phyloP scores from a whole-genome alignment of 2,888 invertebrate species.

The Cheilosia soror region DNA sequence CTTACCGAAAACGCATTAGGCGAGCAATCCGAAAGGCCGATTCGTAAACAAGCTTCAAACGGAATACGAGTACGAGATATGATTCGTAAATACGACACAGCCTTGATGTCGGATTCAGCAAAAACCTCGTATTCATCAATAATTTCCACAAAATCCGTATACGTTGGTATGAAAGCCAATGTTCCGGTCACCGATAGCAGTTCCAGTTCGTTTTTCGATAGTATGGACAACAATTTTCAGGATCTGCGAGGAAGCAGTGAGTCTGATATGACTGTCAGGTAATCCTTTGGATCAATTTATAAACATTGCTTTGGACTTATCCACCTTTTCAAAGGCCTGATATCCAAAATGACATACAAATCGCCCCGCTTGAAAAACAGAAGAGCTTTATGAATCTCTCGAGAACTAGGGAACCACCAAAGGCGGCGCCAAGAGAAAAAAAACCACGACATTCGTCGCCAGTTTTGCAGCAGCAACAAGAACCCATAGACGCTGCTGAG shows the following conservation, averaged over 20 bases:
- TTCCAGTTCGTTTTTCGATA: constrained; percentile 59
- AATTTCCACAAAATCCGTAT: constrained; percentile 78
- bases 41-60: constrained; percentile 12
- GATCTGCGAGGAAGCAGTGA: constrained; percentile 31
- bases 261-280: constrained; percentile 29
- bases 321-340: constrained; percentile 16
- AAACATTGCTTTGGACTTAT: neutral
- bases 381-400: constrained; percentile 68
- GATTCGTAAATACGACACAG: constrained; percentile 80
- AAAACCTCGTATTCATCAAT: constrained; percentile 76
- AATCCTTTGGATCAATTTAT: too few relatives aligned
- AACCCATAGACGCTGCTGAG: constrained; percentile 50
- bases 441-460: constrained; percentile 24
- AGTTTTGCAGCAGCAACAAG: neutral
- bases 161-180: constrained; percentile 76
- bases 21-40: constrained; percentile 3
- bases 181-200: constrained; percentile 7
- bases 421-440: constrained; percentile 51
- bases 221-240: constrained; percentile 43
- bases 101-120: constrained; percentile 68
- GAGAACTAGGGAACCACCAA: constrained; percentile 45
- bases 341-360: constrained; percentile 6
- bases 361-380: constrained; percentile 35
- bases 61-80: constrained; percentile 80
- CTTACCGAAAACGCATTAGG: constrained; percentile 20